A percentile compares a stretch with the other conserved stretches of the same genome.
phyloP scores from a whole-genome alignment of 53 echinoderm and acorn worm genomes.

The Antedon mediterranea region DNA sequence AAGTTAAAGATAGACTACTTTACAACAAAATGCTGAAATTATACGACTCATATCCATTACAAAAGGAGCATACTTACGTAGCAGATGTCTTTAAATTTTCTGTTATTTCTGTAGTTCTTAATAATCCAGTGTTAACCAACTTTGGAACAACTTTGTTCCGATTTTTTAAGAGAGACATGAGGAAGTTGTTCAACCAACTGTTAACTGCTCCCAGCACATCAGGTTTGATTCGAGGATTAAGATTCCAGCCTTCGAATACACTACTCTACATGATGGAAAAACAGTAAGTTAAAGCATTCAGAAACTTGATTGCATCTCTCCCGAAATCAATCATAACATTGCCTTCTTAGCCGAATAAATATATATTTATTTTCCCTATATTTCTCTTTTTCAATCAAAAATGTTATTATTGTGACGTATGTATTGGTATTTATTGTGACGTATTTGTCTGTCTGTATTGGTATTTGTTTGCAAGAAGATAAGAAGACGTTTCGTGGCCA shows the following conservation, averaged over 20 bases:
- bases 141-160: conserved; percentile 13
- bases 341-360: too few species aligned
- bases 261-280: conserved; percentile 38
- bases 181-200: conserved; percentile 24
- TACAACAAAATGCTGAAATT: conserved; percentile 50
- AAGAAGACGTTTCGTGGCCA: too few species aligned
- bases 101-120: conserved; percentile 20
- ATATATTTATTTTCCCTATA: too few species aligned
- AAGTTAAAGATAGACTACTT: conserved; percentile 54
- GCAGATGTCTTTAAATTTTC: conserved; percentile 31
- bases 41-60: conserved; percentile 39
- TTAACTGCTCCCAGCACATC: conserved; percentile 36
- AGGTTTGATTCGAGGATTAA: conserved; percentile 30
- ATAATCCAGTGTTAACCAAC: conserved; percentile 17
- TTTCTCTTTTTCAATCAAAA: too few species aligned
- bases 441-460: too few species aligned
- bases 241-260: conserved; percentile 52
- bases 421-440: too few species aligned
- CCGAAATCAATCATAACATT: too few species aligned
- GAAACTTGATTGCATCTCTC: too few species aligned
- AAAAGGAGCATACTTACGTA: conserved; percentile 29
- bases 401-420: too few species aligned
- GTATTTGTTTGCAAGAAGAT: too few species aligned
- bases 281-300: conserved; percentile 38
- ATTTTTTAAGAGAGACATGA: conserved; percentile 25